Conservation (phyloP, 2,113 vertebrate genomes). For the Leptodactylus fuscus region DNA sequence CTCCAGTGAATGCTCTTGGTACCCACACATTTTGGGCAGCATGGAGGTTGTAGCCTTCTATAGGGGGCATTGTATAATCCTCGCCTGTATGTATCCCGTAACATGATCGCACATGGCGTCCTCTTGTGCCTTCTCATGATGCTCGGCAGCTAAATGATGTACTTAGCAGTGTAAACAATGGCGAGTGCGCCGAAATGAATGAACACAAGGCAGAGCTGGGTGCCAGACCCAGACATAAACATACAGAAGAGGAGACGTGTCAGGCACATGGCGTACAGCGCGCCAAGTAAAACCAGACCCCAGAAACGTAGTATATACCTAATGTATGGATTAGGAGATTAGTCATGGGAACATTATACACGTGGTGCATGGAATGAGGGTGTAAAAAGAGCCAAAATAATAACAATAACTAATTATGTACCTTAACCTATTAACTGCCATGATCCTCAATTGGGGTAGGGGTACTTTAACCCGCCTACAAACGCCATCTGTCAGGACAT, state of each 20-base stretch:
- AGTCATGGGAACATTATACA: neutral
- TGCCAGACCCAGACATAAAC: conserved; percentile 24
- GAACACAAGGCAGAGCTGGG: neutral
- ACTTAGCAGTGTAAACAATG: conserved; percentile 3
- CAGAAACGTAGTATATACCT: neutral
- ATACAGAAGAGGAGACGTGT: neutral
- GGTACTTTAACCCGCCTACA: no score
- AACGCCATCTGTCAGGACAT: no score
- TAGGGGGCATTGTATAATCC: no score
- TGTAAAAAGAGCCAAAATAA: no score
- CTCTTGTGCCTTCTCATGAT: neutral
- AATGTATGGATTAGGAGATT: neutral
- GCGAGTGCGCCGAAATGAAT: neutral
- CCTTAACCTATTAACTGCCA: no score
- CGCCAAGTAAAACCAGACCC: neutral
- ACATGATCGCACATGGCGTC: neutral
- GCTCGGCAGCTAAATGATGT: neutral
- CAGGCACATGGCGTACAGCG: neutral
- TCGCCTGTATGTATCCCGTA: no score
- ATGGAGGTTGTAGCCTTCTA: no score
- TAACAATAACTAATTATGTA: no score
- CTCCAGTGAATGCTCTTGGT: no score
- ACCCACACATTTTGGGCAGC: neutral
- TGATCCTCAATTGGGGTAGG: no score
- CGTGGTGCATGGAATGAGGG: neutral